Evolutionary conservation across 2,113 vertebrate species (phyloP).

Genomic region (Halcyon malimbica): DNA sequence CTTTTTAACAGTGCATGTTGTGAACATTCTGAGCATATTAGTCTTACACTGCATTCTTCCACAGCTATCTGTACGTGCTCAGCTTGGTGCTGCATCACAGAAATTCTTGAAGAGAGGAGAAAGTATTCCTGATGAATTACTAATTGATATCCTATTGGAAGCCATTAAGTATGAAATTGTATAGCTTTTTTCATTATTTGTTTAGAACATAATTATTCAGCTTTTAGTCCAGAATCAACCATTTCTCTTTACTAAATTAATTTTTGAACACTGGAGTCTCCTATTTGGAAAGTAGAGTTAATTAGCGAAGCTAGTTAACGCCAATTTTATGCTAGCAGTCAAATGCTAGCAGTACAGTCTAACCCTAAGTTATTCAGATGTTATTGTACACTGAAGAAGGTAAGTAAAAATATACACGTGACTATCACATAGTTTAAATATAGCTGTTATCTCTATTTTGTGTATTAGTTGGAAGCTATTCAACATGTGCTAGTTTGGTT

Average conservation of each 20-base stretch:
- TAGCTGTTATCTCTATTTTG: background rate
- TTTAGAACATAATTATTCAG: background rate
- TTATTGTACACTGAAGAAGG: background rate
- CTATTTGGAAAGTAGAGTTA: background rate
- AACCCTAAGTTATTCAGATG: background rate
- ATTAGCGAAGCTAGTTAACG: background rate
- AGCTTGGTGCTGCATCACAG: constrained; percentile 78
- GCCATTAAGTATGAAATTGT: constrained; percentile 82
- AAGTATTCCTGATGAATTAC: constrained; percentile 78
- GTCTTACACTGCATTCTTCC: background rate
- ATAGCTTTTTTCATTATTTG: background rate
- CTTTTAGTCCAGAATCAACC: background rate
- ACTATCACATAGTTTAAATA: background rate
- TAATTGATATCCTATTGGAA: constrained; percentile 84
- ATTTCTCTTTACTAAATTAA: background rate
- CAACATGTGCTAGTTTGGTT: background rate
- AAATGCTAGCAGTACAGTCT: background rate
- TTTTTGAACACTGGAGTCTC: background rate
- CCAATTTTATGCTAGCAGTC: background rate
- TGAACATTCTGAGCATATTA: background rate
- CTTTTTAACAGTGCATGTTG: background rate
- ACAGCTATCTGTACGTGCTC: constrained; percentile 77
- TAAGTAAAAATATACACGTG: background rate
- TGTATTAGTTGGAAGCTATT: background rate
- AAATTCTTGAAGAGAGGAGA: constrained; percentile 80